These are phyloP conservation scores for Andricus quercusramuli DNA, from an alignment of 2,888 invertebrate species.

Conservation along the genomic window DNA sequence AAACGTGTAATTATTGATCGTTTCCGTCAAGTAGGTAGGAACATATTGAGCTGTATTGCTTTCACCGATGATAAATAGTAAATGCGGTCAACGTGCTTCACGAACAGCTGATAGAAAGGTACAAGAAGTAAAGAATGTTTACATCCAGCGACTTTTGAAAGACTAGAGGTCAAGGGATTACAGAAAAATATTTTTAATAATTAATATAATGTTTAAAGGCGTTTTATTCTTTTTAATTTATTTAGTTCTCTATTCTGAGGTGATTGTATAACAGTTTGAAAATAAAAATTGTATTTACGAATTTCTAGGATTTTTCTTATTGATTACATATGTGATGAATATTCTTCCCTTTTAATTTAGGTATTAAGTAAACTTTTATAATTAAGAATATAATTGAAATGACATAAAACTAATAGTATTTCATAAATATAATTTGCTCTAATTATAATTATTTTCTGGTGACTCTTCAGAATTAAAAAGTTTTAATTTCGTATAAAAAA, in stretches of 20 bases:
- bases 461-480: too few relatives aligned
- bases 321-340: background rate
- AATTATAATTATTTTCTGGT: too few relatives aligned
- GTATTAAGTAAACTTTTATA: too few relatives aligned
- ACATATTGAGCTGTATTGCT: constrained; percentile 37
- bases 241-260: background rate
- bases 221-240: background rate
- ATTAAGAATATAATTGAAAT: too few relatives aligned
- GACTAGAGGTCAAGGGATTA: constrained; percentile 8
- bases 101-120: constrained; percentile 33
- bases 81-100: constrained; percentile 40
- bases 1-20: constrained; percentile 15
- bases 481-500: too few relatives aligned
- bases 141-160: constrained; percentile 14
- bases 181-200: background rate
- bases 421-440: too few relatives aligned
- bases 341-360: too few relatives aligned
- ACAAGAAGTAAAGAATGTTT: constrained; percentile 19
- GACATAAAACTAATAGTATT: too few relatives aligned
- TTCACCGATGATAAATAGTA: constrained; percentile 38
- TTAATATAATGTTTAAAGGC: background rate
- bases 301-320: background rate
- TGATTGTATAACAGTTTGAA: background rate
- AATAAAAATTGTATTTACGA: background rate
- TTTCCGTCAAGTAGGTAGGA: constrained; percentile 31